These are phyloP conservation scores for Temnothorax rugatulus DNA, from an alignment of 2,888 invertebrate genomes.

Conservation along the genomic window DNA sequence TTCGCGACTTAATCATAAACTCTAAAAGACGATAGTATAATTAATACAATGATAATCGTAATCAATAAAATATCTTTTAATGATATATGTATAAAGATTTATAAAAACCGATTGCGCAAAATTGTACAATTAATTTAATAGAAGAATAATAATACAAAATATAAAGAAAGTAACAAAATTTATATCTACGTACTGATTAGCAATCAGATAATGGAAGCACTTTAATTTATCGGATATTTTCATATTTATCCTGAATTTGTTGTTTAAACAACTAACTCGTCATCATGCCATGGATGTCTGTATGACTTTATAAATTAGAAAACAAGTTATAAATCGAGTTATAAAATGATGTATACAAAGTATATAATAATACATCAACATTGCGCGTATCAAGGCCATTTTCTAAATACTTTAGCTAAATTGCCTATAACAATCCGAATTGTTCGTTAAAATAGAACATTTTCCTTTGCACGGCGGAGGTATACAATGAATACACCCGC, in stretches of 20 bases:
- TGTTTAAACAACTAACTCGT: conserved; percentile 39
- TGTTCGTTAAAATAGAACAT: conserved; percentile 34
- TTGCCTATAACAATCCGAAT: conserved; percentile 22
- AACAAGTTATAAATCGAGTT: conserved; percentile 36
- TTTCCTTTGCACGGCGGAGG: neutral
- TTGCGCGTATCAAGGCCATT: conserved; percentile 44
- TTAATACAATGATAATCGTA: neutral
- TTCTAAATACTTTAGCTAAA: conserved; percentile 40
- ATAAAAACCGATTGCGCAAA: conserved; percentile 48
- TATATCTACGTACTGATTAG: conserved; percentile 64
- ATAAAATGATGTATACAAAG: conserved; percentile 22
- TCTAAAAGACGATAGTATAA: conserved; percentile 37
- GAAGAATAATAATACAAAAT: conserved; percentile 35
- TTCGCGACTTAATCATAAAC: conserved; percentile 27
- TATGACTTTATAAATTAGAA: conserved; percentile 47
- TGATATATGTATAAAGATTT: conserved; percentile 37
- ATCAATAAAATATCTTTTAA: conserved; percentile 37
- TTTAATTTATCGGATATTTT: conserved; percentile 58
- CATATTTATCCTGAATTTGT: conserved; percentile 36
- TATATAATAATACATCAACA: conserved; percentile 37
- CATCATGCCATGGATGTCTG: conserved; percentile 32
- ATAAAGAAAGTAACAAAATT: conserved; percentile 58
- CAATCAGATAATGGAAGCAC: conserved; percentile 70
- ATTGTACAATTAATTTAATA: conserved; percentile 37
- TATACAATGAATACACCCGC: conserved; percentile 17